Evolutionary conservation across 2,113 vertebrate genomes (phyloP), one percentile per base, ranked within the genome.

Genomic region (Sylvia atricapilla): DNA sequence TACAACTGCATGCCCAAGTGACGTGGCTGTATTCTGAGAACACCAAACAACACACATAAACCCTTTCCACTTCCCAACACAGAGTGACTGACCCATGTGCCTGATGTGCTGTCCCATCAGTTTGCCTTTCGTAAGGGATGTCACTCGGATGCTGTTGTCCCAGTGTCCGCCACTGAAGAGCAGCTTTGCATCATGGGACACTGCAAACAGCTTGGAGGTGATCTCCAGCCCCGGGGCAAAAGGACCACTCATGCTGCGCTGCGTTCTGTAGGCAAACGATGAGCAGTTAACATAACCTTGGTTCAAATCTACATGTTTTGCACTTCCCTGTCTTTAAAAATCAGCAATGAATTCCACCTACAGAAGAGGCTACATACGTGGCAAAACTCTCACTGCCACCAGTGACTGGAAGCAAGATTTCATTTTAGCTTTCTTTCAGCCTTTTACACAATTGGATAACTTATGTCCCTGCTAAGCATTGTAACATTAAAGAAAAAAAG

Each of bases 101-200:
- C 99, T 97, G 95, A 99, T 98, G 96, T 98, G 98, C 83, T 99
- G 98, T 41, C 98, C 99, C 73, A 99, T 96, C 60, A 99, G 98
- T 97, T 98, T 99, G 86, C 99, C 98, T 96, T 98, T 99, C 25
- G 98, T 98, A 43, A 99, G 98, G 9, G 99, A 99, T 6, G 99
- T 99, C 92, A 99, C 99, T 96, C 99, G 97, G 73, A 99, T 97
- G 96, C 99, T 99, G 93, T 99, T 99, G 98, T 99, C 99, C 99
- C 99, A 99, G 94, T 99, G 99, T 15, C 99, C 99, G 13, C 98
- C 99, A 86, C 98, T 99, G 93, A 99, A 99, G 63, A 99, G 99
- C 90, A 99, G 90, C 97, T 99, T 99, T n/a, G 99, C 99, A 44
- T 99, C 99, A 41, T 99, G 99, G 33, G 99, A 99, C 69, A 99